Percentiles rank a stretch among this genome's conserved stretches.
Conservation (phyloP, 2,888 invertebrate species). For the Leptopilina drosophilae region DNA sequence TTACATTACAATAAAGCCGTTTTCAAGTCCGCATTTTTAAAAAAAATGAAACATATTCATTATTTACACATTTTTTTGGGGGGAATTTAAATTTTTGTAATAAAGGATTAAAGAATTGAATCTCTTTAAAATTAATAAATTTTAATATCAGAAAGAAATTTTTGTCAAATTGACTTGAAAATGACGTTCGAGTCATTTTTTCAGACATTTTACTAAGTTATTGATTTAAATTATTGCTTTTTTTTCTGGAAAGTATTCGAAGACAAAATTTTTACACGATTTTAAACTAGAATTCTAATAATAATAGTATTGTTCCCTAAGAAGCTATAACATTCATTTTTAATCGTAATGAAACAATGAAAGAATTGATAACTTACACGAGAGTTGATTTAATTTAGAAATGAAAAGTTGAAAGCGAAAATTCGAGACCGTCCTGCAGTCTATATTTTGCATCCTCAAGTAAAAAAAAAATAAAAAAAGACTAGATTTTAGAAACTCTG, state of each 20-base stretch:
- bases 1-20: no score
- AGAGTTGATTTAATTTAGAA: background rate
- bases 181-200: no score
- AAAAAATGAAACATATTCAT: no score
- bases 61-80: no score
- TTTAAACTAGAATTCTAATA: background rate
- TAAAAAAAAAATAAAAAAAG: background rate
- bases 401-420: background rate
- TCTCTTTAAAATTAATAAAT: no score
- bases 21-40: no score
- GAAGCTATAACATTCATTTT: background rate
- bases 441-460: background rate
- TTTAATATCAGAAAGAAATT: no score
- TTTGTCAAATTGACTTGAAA: no score
- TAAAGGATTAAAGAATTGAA: no score
- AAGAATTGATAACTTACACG: constrained; percentile 8
- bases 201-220: background rate
- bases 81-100: no score
- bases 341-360: constrained; percentile 1
- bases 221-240: background rate
- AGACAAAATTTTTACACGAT: background rate
- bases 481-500: constrained; percentile 7
- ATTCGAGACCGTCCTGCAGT: constrained; percentile 14
- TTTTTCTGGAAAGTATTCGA: constrained; percentile 27
- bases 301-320: background rate